Base-by-base conservation (phyloP, 2,888 invertebrate species). In the Furcula furcula region DNA sequence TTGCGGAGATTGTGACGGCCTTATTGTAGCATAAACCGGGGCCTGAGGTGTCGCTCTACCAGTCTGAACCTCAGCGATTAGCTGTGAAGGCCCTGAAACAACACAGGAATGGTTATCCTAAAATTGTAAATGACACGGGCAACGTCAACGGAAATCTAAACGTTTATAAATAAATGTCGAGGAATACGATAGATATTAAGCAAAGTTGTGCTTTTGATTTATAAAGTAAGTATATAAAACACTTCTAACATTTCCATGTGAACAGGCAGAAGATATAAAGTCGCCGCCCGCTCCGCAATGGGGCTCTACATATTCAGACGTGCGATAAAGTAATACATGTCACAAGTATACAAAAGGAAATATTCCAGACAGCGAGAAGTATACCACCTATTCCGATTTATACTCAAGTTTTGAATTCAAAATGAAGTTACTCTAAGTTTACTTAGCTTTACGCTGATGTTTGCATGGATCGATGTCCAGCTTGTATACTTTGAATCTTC, bases 31-130 rank as follows among this genome's bases (percentile, higher is more conserved):
- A 38, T 86, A 88, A 0, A 88, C 86, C 0, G 88, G 87, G 12
- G 85, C 75, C 49, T 89, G 89, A 0, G 78, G 83, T 7, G 73
- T 83, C 6, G 78, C 82, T 55, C 66, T 68, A 14, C 65, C 71
- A 19, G 58, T 58, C 43, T 74, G 72, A 16, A 71, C 52, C 39
- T 88, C 87, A 4, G 81, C 64, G n/a, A 86, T 57, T 31, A 88
- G 54, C 44, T 87, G 88, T 3, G 86, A 86, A 6, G 87, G 85
- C 34, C 88, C 89, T 90, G 85, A 46, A 85, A 87, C 49, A 56
- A 39, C 39, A 55, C 46, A n/a, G n/a, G n/a, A n/a, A n/a, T n/a
- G n/a, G n/a, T n/a, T n/a, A n/a, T n/a, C n/a, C n/a, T n/a, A n/a
- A n/a, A n/a, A n/a, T n/a, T n/a, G n/a, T n/a, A n/a, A n/a, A n/a